Base-by-base conservation (phyloP, 2,113 vertebrate species). In the Rhipidura dahli region DNA sequence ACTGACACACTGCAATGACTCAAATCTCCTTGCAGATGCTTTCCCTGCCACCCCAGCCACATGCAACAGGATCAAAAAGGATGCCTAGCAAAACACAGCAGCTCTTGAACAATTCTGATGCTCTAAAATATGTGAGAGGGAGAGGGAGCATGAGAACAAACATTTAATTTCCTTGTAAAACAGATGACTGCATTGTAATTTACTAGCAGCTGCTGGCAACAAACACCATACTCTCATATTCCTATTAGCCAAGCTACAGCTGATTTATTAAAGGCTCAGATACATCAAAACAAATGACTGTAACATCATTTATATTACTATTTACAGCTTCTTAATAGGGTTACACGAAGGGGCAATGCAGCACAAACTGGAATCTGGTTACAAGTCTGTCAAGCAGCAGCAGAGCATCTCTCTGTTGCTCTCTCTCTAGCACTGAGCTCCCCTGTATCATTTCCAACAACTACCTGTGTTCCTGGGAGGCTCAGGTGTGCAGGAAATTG, bases 281-380 rank as follows among this genome's bases (percentile, higher is more conserved):
- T 97, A 97, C 97, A 98, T 98, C 98, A 98, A 98, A 98, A 98
- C 97, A 98, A 98, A 98, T 97, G 98, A 97, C 97, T 98, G 97
- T 98, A 97, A 98, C 97, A 98, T 98, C 97, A 98, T 97, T 97
- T 98, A 98, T 96, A 97, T 96, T 96, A 97, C 97, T 98, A 97
- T 98, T 98, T 98, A 98, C 98, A 98, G 97, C 96, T 94, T 95
- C 94, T 97, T 98, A 98, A 98, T 98, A 97, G 97, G 97, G 97
- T 98, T 97, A 97, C 56, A 78, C 3, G 70, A 94, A 97, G 97
- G 97, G 97, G 95, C 97, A 96, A 97, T 54, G 83, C 95, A 96
- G 92, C 92, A 79, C 93, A 97, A 87, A 94, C 90, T 89, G 93
- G 92, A 96, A 91, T 54, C 49, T 79, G 94, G 90, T 96, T 97